These are phyloP conservation scores for Tangara arthus DNA, from an alignment of 2,797 vertebrate genomes.

Conservation along the genomic window DNA sequence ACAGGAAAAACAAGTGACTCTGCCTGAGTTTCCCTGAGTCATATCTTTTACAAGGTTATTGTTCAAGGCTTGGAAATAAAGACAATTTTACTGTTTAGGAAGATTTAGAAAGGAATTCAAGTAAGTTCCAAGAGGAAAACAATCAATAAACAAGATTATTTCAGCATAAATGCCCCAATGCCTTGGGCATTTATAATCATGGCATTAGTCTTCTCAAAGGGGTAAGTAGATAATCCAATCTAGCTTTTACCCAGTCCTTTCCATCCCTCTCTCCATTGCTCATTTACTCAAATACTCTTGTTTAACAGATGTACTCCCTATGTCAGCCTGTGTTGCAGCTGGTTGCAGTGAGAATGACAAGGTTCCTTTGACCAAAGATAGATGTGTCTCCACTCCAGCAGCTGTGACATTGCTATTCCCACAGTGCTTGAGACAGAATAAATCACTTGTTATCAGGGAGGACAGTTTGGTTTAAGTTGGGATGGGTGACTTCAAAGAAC, in stretches of 20 bases:
- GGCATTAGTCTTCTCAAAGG: not conserved
- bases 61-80: not conserved
- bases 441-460: not conserved
- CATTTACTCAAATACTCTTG: not conserved
- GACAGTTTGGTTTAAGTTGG: not conserved
- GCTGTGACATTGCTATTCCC: not conserved
- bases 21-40: not conserved
- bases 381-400: not conserved
- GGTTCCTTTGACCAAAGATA: not conserved
- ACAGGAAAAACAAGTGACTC: not conserved
- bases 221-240: not conserved
- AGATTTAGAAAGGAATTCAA: not conserved
- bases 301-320: not conserved
- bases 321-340: not conserved
- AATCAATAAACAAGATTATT: not conserved
- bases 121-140: not conserved
- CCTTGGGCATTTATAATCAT: not conserved
- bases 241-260: not conserved
- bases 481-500: not conserved
- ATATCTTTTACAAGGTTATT: not conserved
- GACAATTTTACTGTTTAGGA: not conserved
- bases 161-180: not conserved
- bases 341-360: not conserved
- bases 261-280: not conserved
- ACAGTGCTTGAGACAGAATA: not conserved